Conservation (phyloP, 2,888 invertebrate species). For the Itoplectis maculator region DNA sequence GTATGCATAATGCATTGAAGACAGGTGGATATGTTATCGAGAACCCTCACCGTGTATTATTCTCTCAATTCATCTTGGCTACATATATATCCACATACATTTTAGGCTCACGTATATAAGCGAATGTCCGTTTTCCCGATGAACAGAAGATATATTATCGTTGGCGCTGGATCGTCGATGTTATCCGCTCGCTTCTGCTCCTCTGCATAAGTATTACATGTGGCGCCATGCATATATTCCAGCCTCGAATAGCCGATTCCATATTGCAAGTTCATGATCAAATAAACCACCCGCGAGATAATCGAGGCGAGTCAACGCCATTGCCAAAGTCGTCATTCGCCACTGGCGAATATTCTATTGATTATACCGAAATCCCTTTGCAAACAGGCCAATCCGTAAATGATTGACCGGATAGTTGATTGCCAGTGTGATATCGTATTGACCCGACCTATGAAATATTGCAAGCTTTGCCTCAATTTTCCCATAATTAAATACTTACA, state of each 20-base stretch:
- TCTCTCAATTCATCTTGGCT: conserved; percentile 46
- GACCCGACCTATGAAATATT: not conserved
- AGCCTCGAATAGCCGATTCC: not conserved
- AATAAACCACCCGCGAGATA: conserved; percentile 3
- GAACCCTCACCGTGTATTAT: conserved; percentile 46
- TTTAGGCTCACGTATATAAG: conserved; percentile 13
- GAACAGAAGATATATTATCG: conserved; percentile 11
- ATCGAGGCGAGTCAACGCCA: not conserved
- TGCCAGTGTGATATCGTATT: not conserved
- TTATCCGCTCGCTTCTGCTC: not conserved
- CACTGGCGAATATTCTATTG: conserved; percentile 14
- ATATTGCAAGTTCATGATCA: not conserved
- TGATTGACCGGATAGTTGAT: not conserved
- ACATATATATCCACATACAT: not conserved
- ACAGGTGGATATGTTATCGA: conserved; percentile 48
- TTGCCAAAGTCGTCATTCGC: not conserved
- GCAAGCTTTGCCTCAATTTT: not conserved
- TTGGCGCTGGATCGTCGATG: not conserved
- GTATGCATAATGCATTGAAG: conserved; percentile 62
- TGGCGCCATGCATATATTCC: not conserved
- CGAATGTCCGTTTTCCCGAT: not conserved
- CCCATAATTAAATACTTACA: conserved; percentile 1
- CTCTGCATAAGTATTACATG: conserved; percentile 22
- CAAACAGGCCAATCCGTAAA: conserved; percentile 19
- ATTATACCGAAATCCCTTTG: conserved; percentile 31